Percentiles rank a stretch among this genome's conserved stretches.
Conservation (phyloP, 2,113 vertebrate species). For the Malurus alboscapulatus region DNA sequence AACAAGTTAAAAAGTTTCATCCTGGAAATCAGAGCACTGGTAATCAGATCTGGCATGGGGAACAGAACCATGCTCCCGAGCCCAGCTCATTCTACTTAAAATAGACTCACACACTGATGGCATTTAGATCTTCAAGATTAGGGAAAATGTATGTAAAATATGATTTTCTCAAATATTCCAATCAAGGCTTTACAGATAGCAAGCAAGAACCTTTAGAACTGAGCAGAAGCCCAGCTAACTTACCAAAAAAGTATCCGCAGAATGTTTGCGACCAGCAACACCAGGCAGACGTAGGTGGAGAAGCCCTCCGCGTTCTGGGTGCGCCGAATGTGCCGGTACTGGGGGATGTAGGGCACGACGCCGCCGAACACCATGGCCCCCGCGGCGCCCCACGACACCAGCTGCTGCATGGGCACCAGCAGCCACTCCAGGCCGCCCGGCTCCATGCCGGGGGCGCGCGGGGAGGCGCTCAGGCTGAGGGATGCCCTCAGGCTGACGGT, state of each 20-base stretch:
- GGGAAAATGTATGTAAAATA: fast-evolving
- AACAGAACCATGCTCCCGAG: fast-evolving
- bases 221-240: background rate
- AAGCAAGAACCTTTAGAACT: fast-evolving
- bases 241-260: constrained; percentile 93
- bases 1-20: background rate
- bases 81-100: background rate
- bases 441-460: constrained; percentile 76
- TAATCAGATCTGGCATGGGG: background rate
- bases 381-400: constrained; percentile 87
- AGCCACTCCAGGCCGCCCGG: constrained; percentile 80
- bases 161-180: background rate
- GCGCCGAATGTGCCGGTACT: constrained; percentile 91
- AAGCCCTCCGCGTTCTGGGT: constrained; percentile 94
- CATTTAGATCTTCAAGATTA: too few species aligned
- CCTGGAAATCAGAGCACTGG: background rate
- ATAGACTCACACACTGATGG: fast-evolving
- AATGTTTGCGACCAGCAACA: constrained; percentile 92
- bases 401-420: constrained; percentile 71
- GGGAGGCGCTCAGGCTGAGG: background rate
- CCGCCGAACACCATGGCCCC: constrained; percentile 94
- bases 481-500: background rate
- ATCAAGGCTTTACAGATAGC: background rate
- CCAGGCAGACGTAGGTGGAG: constrained; percentile 92
- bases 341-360: constrained; percentile 92